Base-by-base conservation (phyloP, 2,113 vertebrate genomes). In the Solea solea region DNA sequence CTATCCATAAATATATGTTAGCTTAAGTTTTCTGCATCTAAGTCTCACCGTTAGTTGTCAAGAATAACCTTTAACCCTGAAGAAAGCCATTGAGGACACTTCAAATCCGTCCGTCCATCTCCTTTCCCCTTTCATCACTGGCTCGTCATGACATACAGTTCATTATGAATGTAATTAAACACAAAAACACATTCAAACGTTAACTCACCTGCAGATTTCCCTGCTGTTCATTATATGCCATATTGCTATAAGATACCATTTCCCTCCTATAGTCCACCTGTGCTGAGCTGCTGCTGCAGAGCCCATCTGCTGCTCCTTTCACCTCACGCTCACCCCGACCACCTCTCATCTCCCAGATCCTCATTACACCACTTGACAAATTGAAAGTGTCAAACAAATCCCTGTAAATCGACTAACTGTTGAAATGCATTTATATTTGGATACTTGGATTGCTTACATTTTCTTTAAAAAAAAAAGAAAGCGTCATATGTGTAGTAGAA, bases 251-350 rank as follows among this genome's bases (percentile, higher is more conserved):
- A 67, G 65, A 75, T 6, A 34, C 13, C 50, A 16, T 72, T 46
- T 39, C 50, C 63, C 16, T 50, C 52, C 80, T 60, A 77, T 68
- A 72, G 58, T 82, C 78, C 66, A 67, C 75, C 76, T 79, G 83
- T 55, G 34, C 70, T 64, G 50, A 58, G n/a, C n/a, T n/a, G 61
- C 74, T 80, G 78, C 71, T 27, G 76, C 74, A 85, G 68, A 73
- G 72, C 57, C 82, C 85, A 78, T 86, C 88, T 89, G 83, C 65
- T 77, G 61, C 81, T 50, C 64, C 76, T 72, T 72, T 87, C 82
- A 90, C 86, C 88, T 46, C 49, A 1, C 8, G 13, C 57, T 88
- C 62, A 87, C 83, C 87, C 78, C 77, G 46, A 1, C 69, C 8
- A 64, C 85, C 82, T 85, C 62, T 85, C 80, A 84, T 55, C 61